Evolutionary conservation across 2,113 vertebrate genomes (phyloP).

Genomic region (Neogale vison): DNA sequence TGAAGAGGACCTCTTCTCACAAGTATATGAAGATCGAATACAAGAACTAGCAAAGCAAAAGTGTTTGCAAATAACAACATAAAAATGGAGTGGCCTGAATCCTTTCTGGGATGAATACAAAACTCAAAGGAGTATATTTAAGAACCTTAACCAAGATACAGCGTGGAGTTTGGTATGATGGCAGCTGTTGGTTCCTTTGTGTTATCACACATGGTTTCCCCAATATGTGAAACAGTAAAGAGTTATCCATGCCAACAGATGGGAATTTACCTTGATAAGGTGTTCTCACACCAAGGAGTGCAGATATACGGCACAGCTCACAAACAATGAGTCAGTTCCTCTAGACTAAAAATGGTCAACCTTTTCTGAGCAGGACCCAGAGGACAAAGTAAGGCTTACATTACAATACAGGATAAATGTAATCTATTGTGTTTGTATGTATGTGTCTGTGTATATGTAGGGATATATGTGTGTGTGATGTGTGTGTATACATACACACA

Average conservation of each 20-base stretch:
- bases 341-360: neutral
- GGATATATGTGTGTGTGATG: neutral
- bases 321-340: neutral
- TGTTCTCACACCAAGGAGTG: neutral
- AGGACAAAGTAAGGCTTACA: neutral
- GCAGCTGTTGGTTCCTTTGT: neutral
- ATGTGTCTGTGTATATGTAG: neutral
- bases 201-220: neutral
- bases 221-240: neutral
- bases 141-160: neutral
- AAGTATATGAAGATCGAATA: constrained; percentile 86
- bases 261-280: neutral
- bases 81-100: neutral
- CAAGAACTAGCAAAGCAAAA: constrained; percentile 82
- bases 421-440: neutral
- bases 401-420: neutral
- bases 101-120: neutral
- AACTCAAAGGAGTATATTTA: neutral
- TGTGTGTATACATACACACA: neutral
- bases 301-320: neutral
- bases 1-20: constrained; percentile 87
- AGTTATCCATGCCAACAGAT: neutral
- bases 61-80: constrained; percentile 54
- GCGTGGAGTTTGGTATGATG: neutral
- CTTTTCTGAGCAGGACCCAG: neutral